A percentile compares a stretch with the other conserved stretches of the same genome.
Conservation (phyloP, 2,888 invertebrate genomes). For the Dione juno region DNA sequence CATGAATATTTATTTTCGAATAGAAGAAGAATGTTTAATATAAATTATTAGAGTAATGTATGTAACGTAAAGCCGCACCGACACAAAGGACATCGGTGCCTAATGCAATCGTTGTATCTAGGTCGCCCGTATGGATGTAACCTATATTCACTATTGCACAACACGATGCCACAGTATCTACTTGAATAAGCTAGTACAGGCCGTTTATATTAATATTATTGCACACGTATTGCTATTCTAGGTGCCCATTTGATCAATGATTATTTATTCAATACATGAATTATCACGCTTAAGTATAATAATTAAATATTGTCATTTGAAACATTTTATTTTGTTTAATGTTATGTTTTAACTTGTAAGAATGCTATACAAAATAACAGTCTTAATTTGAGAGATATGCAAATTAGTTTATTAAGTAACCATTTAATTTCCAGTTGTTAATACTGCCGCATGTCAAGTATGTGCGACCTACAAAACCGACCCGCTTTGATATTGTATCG, state of each 20-base stretch:
- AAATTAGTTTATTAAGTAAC: slow-evolving; percentile 33
- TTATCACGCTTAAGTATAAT: slow-evolving; percentile 37
- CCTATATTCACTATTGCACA: slow-evolving; percentile 71
- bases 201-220: slow-evolving; percentile 40
- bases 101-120: slow-evolving; percentile 58
- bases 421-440: slow-evolving; percentile 28
- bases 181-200: slow-evolving; percentile 59
- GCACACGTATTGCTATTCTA: slow-evolving; percentile 43
- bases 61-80: slow-evolving; percentile 41
- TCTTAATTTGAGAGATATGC: slow-evolving; percentile 20
- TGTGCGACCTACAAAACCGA: slow-evolving; percentile 61
- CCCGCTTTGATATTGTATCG: slow-evolving; percentile 69
- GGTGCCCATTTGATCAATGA: slow-evolving; percentile 61
- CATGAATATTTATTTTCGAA: no score
- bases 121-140: slow-evolving; percentile 65
- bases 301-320: neutral
- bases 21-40: neutral
- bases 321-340: neutral
- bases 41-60: slow-evolving; percentile 37
- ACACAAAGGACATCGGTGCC: slow-evolving; percentile 57
- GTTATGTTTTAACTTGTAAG: neutral
- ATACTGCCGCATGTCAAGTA: slow-evolving; percentile 50
- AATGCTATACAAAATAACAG: neutral
- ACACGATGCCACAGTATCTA: slow-evolving; percentile 56
- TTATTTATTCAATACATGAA: slow-evolving; percentile 48